phyloP scores from a whole-genome alignment of 1,140 invertebrate species.

The Leptopilina boulardi region DNA sequence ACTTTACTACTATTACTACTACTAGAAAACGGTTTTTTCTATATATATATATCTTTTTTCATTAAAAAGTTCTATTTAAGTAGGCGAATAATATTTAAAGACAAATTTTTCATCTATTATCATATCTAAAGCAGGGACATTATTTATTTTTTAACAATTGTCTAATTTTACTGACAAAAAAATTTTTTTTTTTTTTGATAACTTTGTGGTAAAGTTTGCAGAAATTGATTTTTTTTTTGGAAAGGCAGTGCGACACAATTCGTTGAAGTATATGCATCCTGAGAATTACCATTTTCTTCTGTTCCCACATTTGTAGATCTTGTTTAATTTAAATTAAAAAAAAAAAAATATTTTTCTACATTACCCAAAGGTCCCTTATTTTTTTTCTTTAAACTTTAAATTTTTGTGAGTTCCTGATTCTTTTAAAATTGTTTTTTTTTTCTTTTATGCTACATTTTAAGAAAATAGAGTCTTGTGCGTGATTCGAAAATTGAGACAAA shows the following conservation, averaged over 20 bases:
- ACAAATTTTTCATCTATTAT: neutral
- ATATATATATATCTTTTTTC: neutral
- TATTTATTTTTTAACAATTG: neutral
- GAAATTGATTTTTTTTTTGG: slow-evolving; percentile 2
- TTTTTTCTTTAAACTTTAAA: neutral
- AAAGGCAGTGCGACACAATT: slow-evolving; percentile 45
- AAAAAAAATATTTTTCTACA: too few relatives aligned
- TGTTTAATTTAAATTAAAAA: neutral
- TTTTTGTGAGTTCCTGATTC: neutral
- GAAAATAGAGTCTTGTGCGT: slow-evolving; percentile 17
- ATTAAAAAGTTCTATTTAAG: neutral
- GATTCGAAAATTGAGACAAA: slow-evolving; percentile 5
- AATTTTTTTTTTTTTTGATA: too few relatives aligned
- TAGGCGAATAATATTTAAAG: neutral
- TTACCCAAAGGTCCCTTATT: neutral
- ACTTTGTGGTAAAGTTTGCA: neutral
- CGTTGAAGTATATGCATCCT: slow-evolving; percentile 35
- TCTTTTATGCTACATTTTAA: neutral
- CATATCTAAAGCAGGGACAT: neutral
- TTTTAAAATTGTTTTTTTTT: neutral
- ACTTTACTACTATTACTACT: neutral
- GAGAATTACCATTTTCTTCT: neutral
- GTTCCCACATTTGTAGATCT: neutral
- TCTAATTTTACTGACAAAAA: neutral
- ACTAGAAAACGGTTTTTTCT: neutral